A percentile compares a stretch with the other conserved stretches of the same genome.
Evolutionary conservation across 1,140 invertebrate genomes (phyloP).

Genomic region (Rhopalosiphum maidis): DNA sequence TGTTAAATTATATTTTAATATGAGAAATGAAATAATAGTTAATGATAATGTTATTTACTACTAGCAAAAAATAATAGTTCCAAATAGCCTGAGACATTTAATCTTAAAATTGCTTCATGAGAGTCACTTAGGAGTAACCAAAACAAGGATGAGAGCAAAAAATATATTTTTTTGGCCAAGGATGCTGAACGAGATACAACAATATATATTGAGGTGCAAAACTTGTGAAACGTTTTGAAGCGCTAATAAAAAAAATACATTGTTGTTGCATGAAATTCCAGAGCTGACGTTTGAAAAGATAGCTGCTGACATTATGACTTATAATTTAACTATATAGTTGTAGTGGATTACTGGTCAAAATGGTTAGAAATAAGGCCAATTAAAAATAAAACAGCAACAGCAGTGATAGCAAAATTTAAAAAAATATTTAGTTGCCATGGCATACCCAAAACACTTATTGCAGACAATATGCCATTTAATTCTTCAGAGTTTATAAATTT

Average conservation of each 20-base stretch:
- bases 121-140: too few relatives aligned
- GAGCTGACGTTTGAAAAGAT: not conserved
- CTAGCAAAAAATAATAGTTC: too few relatives aligned
- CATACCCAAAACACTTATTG: not conserved
- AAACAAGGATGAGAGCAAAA: too few relatives aligned
- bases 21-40: too few relatives aligned
- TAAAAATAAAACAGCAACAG: not conserved
- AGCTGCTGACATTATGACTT: not conserved
- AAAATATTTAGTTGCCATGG: not conserved
- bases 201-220: not conserved
- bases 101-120: too few relatives aligned
- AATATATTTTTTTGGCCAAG: too few relatives aligned
- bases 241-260: not conserved
- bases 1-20: too few relatives aligned
- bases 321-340: not conserved
- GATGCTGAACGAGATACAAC: too few relatives aligned
- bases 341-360: not conserved
- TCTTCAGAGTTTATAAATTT: too few relatives aligned
- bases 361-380: not conserved
- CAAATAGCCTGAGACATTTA: too few relatives aligned
- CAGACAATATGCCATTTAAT: too few relatives aligned
- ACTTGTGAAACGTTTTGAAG: not conserved
- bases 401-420: not conserved
- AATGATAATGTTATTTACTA: too few relatives aligned
- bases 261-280: not conserved